Percentiles rank a stretch among this genome's conserved stretches.
Conservation (phyloP, 2,113 vertebrate genomes). For the Rhinolophus ferrumequinum region DNA sequence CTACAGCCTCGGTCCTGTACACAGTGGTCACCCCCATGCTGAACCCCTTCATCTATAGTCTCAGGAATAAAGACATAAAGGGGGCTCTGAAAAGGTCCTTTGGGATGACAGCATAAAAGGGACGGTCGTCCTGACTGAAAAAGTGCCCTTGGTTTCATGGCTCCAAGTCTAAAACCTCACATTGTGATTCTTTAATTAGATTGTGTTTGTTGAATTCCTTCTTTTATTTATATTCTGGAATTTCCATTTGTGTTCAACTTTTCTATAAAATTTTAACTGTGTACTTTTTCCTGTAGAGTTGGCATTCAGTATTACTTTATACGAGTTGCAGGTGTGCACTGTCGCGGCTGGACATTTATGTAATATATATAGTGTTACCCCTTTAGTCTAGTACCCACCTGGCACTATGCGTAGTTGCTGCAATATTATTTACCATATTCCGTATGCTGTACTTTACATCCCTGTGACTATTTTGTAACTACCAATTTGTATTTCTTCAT, state of each 20-base stretch:
- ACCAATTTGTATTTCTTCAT: too few relatives aligned
- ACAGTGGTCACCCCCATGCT: neutral
- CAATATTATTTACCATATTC: too few relatives aligned
- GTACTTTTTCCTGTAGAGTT: too few relatives aligned
- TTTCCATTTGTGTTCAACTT: neutral
- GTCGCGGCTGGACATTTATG: too few relatives aligned
- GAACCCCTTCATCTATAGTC: slow-evolving; percentile 49
- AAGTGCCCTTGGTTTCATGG: neutral
- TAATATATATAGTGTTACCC: too few relatives aligned
- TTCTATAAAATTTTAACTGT: neutral
- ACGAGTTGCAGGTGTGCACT: too few relatives aligned
- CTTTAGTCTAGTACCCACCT: too few relatives aligned
- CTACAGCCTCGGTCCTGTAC: neutral
- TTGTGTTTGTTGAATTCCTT: neutral
- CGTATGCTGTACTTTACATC: too few relatives aligned
- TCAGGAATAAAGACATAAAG: slow-evolving; percentile 57
- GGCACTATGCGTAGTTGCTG: too few relatives aligned
- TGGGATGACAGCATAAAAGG: neutral
- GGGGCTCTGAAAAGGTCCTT: neutral
- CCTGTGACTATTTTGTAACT: too few relatives aligned
- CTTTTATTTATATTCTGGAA: neutral
- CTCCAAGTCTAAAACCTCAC: neutral
- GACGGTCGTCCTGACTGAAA: neutral
- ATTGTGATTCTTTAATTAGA: neutral
- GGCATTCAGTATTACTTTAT: too few relatives aligned